These are phyloP conservation scores for Octodonta nipae DNA, from an alignment of 2,888 invertebrate genomes.

Conservation along the genomic window DNA sequence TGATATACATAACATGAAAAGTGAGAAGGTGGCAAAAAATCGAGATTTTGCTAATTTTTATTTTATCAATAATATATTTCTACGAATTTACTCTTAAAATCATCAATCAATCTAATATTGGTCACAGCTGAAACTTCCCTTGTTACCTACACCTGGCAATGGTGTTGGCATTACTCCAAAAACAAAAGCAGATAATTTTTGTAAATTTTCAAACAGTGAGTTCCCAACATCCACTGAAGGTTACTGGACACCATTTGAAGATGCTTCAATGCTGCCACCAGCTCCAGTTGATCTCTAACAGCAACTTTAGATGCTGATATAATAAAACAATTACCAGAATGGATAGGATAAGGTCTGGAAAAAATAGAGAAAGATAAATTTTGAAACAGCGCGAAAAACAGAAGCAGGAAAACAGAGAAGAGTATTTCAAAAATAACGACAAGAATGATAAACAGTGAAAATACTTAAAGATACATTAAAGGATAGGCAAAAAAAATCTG, in stretches of 20 bases:
- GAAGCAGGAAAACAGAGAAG: constrained; percentile 50
- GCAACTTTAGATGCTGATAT: constrained; percentile 64
- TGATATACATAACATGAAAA: too few species aligned
- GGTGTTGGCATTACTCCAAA: constrained; percentile 23
- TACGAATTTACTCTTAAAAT: too few species aligned
- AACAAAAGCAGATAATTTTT: constrained; percentile 21
- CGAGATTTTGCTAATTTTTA: too few species aligned
- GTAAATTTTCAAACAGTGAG: too few species aligned
- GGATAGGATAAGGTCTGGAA: constrained; percentile 94
- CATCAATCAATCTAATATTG: too few species aligned
- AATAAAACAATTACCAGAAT: constrained; percentile 83
- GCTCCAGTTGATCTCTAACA: constrained; percentile 12
- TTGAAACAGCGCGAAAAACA: constrained; percentile 66
- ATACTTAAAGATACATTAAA: constrained; percentile 31
- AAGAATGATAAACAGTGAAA: constrained; percentile 39
- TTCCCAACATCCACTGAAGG: too few species aligned
- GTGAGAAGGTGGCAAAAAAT: too few species aligned
- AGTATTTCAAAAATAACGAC: constrained; percentile 39
- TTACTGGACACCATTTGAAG: constrained; percentile 16
- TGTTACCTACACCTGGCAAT: constrained; percentile 32
- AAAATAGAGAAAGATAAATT: constrained; percentile 93
- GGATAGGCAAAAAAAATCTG: constrained; percentile 37
- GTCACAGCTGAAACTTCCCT: constrained; percentile 23
- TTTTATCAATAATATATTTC: too few species aligned
- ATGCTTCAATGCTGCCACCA: constrained; percentile 16